phyloP scores from a whole-genome alignment of 2,888 invertebrate genomes.

The Patella pellucida region DNA sequence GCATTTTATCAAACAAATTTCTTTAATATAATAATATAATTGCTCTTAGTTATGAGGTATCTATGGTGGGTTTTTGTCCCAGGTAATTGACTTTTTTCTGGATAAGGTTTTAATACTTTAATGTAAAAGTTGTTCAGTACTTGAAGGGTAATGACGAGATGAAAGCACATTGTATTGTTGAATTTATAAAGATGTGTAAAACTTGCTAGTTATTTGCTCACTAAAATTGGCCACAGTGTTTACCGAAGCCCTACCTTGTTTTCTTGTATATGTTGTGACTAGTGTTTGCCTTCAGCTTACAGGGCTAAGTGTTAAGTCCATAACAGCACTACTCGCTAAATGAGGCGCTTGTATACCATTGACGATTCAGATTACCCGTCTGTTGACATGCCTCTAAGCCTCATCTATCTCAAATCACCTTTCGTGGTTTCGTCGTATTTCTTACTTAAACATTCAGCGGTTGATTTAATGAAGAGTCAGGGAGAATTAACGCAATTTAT shows the following conservation, averaged over 20 bases:
- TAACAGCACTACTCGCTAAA: slow-evolving; percentile 1
- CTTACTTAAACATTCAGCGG: background rate
- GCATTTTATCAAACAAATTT: no score
- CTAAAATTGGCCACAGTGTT: background rate
- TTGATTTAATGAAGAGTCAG: slow-evolving; percentile 1
- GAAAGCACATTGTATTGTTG: no score
- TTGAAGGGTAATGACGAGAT: no score
- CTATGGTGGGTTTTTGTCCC: no score
- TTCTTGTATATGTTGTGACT: background rate
- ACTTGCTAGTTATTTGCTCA: background rate
- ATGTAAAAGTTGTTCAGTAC: no score
- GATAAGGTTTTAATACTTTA: no score
- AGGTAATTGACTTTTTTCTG: no score
- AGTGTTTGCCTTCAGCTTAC: background rate
- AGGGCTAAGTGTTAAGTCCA: background rate
- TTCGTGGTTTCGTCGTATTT: background rate
- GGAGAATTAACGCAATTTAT: background rate
- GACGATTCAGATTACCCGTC: background rate
- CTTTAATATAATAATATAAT: no score
- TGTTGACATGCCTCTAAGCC: background rate
- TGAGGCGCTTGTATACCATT: slow-evolving; percentile 1
- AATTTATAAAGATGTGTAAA: background rate
- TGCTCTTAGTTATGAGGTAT: no score
- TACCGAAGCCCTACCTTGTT: background rate
- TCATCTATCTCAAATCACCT: slow-evolving; percentile 9